Conservation (phyloP, 2,888 invertebrate genomes). For the Latrodectus elegans region DNA sequence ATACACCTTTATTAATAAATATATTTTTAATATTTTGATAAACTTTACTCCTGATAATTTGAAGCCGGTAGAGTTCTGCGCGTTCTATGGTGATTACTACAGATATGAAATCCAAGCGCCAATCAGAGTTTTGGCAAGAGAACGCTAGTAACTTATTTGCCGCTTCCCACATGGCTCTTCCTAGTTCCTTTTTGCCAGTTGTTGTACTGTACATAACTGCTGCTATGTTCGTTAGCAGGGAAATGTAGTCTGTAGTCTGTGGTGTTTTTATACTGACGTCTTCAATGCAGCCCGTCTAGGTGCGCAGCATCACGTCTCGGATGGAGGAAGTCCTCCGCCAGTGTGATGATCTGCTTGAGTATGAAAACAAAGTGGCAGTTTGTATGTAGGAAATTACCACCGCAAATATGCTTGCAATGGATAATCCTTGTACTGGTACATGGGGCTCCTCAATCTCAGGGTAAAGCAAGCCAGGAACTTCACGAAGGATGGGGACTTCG, state of each 20-base stretch:
- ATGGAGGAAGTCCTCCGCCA: not conserved
- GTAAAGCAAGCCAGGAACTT: constrained; percentile 62
- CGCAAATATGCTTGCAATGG: constrained; percentile 49
- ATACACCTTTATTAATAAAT: constrained; percentile 34
- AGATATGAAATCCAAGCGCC: constrained; percentile 63
- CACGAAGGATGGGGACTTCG: constrained; percentile 39
- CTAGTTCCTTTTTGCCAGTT: constrained; percentile 65
- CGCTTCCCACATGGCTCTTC: constrained; percentile 66
- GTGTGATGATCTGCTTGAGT: constrained; percentile 29
- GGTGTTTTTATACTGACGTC: constrained; percentile 67
- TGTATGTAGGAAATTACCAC: constrained; percentile 42
- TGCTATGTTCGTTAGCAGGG: constrained; percentile 67
- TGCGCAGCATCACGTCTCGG: constrained; percentile 32
- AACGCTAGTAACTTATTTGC: constrained; percentile 69
- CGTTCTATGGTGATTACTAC: constrained; percentile 68
- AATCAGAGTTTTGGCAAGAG: constrained; percentile 60
- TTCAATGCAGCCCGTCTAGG: constrained; percentile 56
- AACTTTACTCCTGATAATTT: constrained; percentile 11
- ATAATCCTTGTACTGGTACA: constrained; percentile 43
- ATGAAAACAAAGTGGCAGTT: constrained; percentile 56
- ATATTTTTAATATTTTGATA: constrained; percentile 41
- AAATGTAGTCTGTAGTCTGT: constrained; percentile 66
- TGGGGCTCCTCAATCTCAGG: constrained; percentile 67
- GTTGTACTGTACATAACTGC: constrained; percentile 68
- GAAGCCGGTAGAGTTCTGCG: constrained; percentile 67